These are phyloP conservation scores for Ferdinandea cuprea DNA, from an alignment of 2,888 invertebrate species.

Conservation along the genomic window DNA sequence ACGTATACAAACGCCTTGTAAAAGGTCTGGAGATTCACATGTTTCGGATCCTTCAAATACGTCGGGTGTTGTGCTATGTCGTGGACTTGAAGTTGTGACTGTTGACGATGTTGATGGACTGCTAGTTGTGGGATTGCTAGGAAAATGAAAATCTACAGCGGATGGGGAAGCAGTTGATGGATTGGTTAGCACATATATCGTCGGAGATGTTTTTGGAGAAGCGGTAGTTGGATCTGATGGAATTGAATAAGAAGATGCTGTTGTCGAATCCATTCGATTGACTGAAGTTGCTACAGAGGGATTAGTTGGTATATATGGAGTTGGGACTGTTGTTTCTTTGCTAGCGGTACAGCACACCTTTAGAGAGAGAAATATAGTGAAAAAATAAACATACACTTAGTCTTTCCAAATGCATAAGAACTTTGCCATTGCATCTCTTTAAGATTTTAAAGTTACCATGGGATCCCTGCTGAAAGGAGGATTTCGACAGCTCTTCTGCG, in stretches of 20 bases:
- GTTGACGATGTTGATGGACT: background rate
- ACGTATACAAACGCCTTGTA: conserved; percentile 78
- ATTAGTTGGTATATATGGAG: no score
- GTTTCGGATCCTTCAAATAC: conserved; percentile 17
- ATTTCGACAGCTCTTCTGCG: background rate
- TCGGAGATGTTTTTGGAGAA: background rate
- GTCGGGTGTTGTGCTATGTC: background rate
- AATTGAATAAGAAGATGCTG: background rate
- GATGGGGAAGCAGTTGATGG: background rate
- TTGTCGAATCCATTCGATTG: background rate
- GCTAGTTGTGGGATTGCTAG: background rate
- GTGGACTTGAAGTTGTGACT: background rate
- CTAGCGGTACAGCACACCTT: conserved; percentile 1
- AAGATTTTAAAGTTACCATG: no score
- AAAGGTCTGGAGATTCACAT: conserved; percentile 77
- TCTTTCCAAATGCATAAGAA: background rate
- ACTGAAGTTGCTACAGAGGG: no score
- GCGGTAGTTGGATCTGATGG: background rate
- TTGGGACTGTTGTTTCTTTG: no score
- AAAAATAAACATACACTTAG: background rate
- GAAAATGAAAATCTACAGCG: background rate
- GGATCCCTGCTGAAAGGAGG: background rate
- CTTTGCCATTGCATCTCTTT: background rate
- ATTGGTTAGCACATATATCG: no score
- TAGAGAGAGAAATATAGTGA: background rate